phyloP scores from a whole-genome alignment of 2,797 vertebrate genomes.

The Myotis myotis region DNA sequence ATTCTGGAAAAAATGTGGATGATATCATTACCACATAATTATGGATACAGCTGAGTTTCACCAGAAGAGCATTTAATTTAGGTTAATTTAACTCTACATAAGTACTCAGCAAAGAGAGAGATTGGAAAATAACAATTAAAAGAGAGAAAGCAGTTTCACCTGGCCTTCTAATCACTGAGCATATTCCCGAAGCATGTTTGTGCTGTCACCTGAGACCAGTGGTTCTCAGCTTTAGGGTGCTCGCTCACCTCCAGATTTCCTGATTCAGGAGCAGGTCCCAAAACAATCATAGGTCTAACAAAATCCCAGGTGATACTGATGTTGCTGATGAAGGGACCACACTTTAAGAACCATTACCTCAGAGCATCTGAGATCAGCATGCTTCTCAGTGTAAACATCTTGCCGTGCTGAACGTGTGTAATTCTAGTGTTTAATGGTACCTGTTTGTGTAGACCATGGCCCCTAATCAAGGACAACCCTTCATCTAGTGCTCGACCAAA shows the following conservation, averaged over 20 bases:
- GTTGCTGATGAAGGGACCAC: background rate
- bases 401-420: background rate
- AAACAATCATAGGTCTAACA: background rate
- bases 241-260: background rate
- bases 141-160: background rate
- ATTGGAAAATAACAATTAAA: background rate
- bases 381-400: conserved; percentile 13
- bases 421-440: conserved; percentile 19
- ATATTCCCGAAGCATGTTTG: background rate
- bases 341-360: background rate
- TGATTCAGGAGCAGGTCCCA: background rate
- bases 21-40: conserved; percentile 52
- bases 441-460: background rate
- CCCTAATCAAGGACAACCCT: conserved; percentile 38
- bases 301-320: background rate
- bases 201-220: background rate
- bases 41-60: conserved; percentile 22
- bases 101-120: background rate
- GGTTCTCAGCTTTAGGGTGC: background rate
- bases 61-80: conserved; percentile 33
- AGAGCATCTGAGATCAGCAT: conserved; percentile 6
- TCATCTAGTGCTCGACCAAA: conserved; percentile 38
- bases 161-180: background rate
- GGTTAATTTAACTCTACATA: background rate
- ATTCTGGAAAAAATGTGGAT: background rate